Evolutionary conservation across 1,140 invertebrate genomes (phyloP).

Genomic region (Matsumurasca onukii): DNA sequence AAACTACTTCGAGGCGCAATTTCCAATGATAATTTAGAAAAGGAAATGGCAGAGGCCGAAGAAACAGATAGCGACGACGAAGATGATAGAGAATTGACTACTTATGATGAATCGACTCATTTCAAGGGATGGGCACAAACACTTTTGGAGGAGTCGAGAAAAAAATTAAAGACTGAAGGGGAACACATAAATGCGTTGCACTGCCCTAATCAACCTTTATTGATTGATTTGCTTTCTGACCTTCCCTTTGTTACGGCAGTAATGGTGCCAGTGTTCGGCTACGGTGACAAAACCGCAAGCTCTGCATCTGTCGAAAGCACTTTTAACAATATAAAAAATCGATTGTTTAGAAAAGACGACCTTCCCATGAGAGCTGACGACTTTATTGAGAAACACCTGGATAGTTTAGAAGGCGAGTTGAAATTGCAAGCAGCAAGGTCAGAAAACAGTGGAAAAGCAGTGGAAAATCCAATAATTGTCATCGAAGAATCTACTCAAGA

Average conservation of each 20-base stretch:
- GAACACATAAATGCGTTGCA: slow-evolving; percentile 14
- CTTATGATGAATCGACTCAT: neutral
- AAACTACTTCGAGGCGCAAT: neutral
- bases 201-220: neutral
- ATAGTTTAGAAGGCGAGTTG: slow-evolving; percentile 3
- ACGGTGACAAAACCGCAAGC: slow-evolving; percentile 7
- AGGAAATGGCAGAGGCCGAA: neutral
- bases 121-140: neutral
- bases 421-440: neutral
- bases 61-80: neutral
- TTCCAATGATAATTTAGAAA: neutral
- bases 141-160: neutral
- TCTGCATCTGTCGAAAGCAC: slow-evolving; percentile 25
- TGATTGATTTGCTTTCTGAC: neutral
- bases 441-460: neutral
- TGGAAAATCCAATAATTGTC: no score
- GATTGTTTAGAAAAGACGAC: neutral
- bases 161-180: neutral
- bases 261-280: slow-evolving; percentile 14
- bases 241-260: neutral
- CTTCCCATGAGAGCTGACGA: slow-evolving; percentile 21
- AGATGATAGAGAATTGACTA: neutral
- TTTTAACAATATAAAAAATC: slow-evolving; percentile 32
- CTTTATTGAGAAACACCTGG: slow-evolving; percentile 9
- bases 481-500: neutral